phyloP scores from a whole-genome alignment of 2,113 vertebrate species.

The Mormoops blainvillei region DNA sequence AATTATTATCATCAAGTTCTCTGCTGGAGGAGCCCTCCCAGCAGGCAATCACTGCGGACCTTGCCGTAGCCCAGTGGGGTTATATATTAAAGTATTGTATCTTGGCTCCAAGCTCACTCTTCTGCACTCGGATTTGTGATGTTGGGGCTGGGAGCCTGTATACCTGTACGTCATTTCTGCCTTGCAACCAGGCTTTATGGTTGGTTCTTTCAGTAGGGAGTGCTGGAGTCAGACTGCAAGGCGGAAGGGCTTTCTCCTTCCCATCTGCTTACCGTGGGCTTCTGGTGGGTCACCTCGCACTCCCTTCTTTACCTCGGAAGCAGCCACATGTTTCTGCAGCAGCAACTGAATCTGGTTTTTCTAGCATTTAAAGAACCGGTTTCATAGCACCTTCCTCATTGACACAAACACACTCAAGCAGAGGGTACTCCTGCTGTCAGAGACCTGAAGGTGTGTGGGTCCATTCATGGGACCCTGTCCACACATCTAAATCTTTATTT shows the following conservation, averaged over 20 bases:
- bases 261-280: not conserved
- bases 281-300: not conserved
- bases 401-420: not conserved
- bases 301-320: not conserved
- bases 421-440: not conserved
- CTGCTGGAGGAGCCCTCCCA: not conserved
- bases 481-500: not conserved
- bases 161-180: not conserved
- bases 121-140: not conserved
- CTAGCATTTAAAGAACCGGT: not conserved
- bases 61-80: not conserved
- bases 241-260: not conserved
- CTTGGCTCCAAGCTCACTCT: not conserved
- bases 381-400: not conserved
- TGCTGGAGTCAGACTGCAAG: not conserved
- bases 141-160: not conserved
- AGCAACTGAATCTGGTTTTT: not conserved
- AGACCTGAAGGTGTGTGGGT: not conserved
- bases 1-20: not conserved
- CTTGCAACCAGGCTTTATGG: not conserved
- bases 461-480: not conserved
- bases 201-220: not conserved
- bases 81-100: not conserved
- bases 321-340: not conserved
- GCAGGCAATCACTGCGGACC: not conserved